Base-by-base conservation (phyloP, 2,888 invertebrate species). In the Drosophila histrio region DNA sequence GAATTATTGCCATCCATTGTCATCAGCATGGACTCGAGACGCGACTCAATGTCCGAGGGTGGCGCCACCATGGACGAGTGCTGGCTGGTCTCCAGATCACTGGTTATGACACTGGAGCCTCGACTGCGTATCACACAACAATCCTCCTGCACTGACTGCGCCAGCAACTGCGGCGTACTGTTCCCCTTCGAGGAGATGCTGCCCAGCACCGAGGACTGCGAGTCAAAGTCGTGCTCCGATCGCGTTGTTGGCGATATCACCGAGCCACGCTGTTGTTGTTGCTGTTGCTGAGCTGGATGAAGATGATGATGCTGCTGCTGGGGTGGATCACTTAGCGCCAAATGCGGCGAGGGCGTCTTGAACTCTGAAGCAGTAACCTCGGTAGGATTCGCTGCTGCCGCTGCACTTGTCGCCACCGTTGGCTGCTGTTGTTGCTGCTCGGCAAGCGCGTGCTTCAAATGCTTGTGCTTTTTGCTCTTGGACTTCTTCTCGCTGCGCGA, bases 321-420 rank as follows among this genome's bases (percentile, higher is more conserved):
- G 21, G 38, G 61, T 6, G 65, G 69, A 26, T 81, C 74, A 24
- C 68, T 86, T 3, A 90, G 52, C 1, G 87, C 85, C 43, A 90
- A 58, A 44, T 92, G 89, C 36, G 94, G 94, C 15, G 94, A 94
- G 50, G 91, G 91, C 19, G 90, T 91, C 71, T 91, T 91, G 52
- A 91, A 91, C 64, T 91, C 91, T 4, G 83, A 79, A 6, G 34
- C 53, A 1, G 41, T 17, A 15, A 62, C 28, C 1, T 67, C 61
- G 1, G 36, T 30, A 34, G 21, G 17, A 11, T 21, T 21, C 17
- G 9, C 47, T 34, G 43, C 5, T 17, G 22, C 7, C 24, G 24
- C 7, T 3, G 41, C 7, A 6, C 3, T 9, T 15, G 76, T 53
- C 21, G 60, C 63, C 13, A 62, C 68, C n/a, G 65, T 65, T n/a